Percentiles rank a stretch among this genome's conserved stretches.
Evolutionary conservation across 1,140 invertebrate species (phyloP).

Genomic region (Ladona fulva): DNA sequence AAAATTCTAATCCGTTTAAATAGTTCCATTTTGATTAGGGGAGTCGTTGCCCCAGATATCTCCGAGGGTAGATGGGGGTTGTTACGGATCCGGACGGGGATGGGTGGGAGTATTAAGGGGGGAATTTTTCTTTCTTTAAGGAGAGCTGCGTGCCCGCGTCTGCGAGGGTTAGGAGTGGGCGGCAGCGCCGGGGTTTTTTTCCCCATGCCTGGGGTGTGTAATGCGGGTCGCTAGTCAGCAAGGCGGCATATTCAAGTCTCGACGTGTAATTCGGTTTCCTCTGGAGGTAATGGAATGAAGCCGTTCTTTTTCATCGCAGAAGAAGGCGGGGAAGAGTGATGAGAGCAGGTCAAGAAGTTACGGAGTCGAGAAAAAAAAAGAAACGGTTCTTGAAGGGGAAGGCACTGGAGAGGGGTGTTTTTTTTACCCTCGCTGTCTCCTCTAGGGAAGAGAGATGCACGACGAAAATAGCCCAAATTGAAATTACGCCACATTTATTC

Average conservation of each 20-base stretch:
- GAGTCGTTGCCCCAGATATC: not conserved
- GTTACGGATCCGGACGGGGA: no score
- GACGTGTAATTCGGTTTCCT: not conserved
- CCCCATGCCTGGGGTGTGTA: no score
- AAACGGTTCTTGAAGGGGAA: not conserved
- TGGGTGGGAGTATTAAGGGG: no score
- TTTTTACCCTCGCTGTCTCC: not conserved
- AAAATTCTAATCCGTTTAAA: slow-evolving; percentile 10
- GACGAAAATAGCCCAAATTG: not conserved
- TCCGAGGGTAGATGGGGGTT: not conserved
- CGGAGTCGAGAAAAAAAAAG: not conserved
- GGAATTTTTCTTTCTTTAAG: no score
- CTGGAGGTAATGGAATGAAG: not conserved
- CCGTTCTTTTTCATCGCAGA: not conserved
- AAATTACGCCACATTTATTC: not conserved
- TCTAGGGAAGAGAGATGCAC: not conserved
- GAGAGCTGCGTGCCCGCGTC: no score
- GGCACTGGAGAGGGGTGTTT: not conserved
- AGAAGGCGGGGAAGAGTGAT: not conserved
- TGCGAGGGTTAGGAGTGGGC: no score
- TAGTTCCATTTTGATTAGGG: not conserved
- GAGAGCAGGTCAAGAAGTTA: not conserved
- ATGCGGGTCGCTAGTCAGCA: no score
- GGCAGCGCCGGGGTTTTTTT: no score
- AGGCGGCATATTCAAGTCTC: not conserved